These are phyloP conservation scores for Tachina fera DNA, from an alignment of 2,888 invertebrate species.

Conservation along the genomic window DNA sequence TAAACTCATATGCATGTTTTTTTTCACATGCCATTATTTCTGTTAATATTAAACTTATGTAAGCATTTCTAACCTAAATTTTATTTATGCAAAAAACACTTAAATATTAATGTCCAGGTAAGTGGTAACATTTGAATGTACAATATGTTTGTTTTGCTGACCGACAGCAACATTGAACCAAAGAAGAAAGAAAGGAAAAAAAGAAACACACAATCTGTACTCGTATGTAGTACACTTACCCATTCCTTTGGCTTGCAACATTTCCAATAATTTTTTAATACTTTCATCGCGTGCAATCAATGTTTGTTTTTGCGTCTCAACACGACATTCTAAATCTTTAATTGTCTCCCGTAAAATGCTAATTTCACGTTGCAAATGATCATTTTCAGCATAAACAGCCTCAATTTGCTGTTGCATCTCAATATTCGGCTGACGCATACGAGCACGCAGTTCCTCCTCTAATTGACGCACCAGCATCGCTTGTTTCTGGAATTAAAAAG, in stretches of 20 bases:
- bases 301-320: conserved; percentile 99
- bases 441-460: conserved; percentile 94
- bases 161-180: conserved; percentile 14
- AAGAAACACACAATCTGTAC: conserved; percentile 41
- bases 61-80: conserved; percentile 59
- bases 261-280: conserved; percentile 98
- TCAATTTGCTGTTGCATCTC: conserved; percentile 97
- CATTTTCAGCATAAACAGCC: conserved; percentile 95
- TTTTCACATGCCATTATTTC: background rate
- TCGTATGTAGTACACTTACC: too few relatives aligned
- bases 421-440: conserved; percentile 94
- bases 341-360: conserved; percentile 96
- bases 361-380: conserved; percentile 96
- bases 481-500: conserved; percentile 89
- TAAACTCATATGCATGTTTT: background rate
- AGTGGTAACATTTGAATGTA: conserved; percentile 16
- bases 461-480: conserved; percentile 96
- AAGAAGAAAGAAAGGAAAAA: background rate
- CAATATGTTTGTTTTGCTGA: background rate
- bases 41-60: conserved; percentile 44
- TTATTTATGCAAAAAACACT: conserved; percentile 51
- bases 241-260: conserved; percentile 98
- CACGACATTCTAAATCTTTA: conserved; percentile 97
- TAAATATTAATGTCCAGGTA: conserved; percentile 32
- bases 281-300: conserved; percentile 98